Percentiles rank a stretch among this genome's conserved stretches.
Evolutionary conservation across 2,888 invertebrate species (phyloP).

Genomic region (Phaonia tiefii): DNA sequence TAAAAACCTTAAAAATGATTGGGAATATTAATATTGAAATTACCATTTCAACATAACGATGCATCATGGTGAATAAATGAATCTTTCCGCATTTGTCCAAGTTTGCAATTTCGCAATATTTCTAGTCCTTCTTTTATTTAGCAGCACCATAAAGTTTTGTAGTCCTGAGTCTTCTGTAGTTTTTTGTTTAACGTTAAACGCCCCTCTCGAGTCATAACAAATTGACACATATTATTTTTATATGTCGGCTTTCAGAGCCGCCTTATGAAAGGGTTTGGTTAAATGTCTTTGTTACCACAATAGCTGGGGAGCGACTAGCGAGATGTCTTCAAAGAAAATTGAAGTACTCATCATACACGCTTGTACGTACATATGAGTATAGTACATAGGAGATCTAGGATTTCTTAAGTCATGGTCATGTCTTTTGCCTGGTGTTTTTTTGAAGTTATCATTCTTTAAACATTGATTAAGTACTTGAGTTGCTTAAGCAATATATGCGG

Average conservation of each 20-base stretch:
- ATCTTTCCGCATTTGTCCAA: too few relatives aligned
- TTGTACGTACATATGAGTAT: background rate
- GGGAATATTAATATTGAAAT: constrained; percentile 54
- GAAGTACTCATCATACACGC: background rate
- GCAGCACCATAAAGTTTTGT: background rate
- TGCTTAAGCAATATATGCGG: constrained; percentile 56
- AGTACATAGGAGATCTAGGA: background rate
- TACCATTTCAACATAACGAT: constrained; percentile 58
- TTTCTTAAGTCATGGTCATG: constrained; percentile 19
- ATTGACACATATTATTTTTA: constrained; percentile 68
- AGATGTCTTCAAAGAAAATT: background rate
- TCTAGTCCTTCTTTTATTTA: background rate
- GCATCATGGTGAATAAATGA: constrained; percentile 41
- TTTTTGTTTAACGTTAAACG: constrained; percentile 50
- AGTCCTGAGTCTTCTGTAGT: background rate
- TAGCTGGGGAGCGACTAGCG: background rate
- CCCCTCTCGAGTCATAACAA: constrained; percentile 68
- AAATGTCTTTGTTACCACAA: constrained; percentile 66
- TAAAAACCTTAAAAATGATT: background rate
- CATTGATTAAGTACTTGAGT: constrained; percentile 62
- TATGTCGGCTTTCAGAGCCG: constrained; percentile 59
- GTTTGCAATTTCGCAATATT: background rate
- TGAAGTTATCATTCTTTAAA: constrained; percentile 63
- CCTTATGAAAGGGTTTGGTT: constrained; percentile 58
- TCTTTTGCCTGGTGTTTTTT: constrained; percentile 26